Evolutionary conservation across 2,888 invertebrate species (phyloP).

Genomic region (Hemaris fuciformis): DNA sequence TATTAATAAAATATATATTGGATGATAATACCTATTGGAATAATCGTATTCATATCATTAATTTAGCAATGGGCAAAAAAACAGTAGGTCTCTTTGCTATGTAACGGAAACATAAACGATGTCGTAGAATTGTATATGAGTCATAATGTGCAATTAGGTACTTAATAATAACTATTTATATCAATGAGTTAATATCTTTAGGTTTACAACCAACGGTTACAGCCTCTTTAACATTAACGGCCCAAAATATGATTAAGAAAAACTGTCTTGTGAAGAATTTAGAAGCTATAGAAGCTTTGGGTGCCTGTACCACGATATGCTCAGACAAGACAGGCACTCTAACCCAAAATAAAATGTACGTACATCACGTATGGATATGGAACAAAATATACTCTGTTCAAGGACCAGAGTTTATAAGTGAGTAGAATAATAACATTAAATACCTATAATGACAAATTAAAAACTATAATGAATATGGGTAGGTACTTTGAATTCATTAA

Average conservation of each 20-base stretch:
- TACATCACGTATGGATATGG: constrained; percentile 98
- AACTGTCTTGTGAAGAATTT: constrained; percentile 99
- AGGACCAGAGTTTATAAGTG: constrained; percentile 43
- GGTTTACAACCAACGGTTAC: constrained; percentile 98
- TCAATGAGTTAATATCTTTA: constrained; percentile 24
- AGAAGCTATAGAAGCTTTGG: constrained; percentile 98
- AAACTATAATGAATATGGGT: no score
- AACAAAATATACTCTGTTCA: constrained; percentile 84
- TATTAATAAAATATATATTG: neutral
- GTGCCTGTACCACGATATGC: constrained; percentile 98
- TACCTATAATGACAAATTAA: no score
- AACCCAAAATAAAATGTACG: constrained; percentile 99
- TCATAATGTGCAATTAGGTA: no score
- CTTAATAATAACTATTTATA: neutral
- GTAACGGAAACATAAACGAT: neutral
- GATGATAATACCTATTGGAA: neutral
- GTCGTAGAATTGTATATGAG: neutral
- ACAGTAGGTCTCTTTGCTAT: no score
- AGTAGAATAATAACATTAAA: neutral
- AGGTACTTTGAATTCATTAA: no score
- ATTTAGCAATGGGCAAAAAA: no score
- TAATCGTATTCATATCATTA: no score
- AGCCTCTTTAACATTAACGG: constrained; percentile 97
- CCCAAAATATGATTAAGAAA: constrained; percentile 98
- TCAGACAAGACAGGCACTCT: constrained; percentile 99